Conservation (phyloP, 2,888 invertebrate species). For the Portevinia maculata region DNA sequence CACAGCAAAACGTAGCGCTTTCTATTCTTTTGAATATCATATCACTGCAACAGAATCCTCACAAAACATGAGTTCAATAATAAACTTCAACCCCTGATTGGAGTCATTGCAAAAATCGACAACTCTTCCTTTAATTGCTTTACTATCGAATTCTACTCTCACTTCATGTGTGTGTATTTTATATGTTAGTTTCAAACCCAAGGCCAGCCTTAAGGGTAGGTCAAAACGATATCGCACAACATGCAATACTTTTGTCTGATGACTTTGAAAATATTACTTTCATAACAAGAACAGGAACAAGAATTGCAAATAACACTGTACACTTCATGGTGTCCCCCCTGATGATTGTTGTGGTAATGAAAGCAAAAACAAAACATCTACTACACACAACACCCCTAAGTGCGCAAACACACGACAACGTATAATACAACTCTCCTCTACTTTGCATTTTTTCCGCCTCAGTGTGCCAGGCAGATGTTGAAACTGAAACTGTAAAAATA, state of each 20-base stretch:
- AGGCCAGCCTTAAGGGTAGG: conserved; percentile 68
- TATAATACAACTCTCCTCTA: conserved; percentile 47
- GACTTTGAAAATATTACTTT: conserved; percentile 54
- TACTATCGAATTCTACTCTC: conserved; percentile 39
- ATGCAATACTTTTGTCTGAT: conserved; percentile 53
- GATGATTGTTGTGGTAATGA: conserved; percentile 10
- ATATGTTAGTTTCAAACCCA: conserved; percentile 50
- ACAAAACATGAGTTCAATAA: conserved; percentile 20
- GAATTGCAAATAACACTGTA: conserved; percentile 14
- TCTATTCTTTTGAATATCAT: conserved; percentile 41
- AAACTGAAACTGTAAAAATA: conserved; percentile 51
- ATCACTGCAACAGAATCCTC: conserved; percentile 24
- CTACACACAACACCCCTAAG: conserved; percentile 51
- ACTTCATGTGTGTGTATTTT: conserved; percentile 9
- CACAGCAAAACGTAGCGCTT: conserved; percentile 7
- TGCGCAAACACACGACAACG: conserved; percentile 48
- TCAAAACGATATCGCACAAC: conserved; percentile 67
- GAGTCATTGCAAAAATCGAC: conserved; percentile 21
- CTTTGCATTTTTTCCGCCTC: conserved; percentile 63
- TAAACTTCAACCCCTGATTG: conserved; percentile 48
- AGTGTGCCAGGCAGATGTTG: conserved; percentile 71
- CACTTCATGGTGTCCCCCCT: conserved; percentile 30
- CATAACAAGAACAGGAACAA: conserved; percentile 18
- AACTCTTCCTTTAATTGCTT: conserved; percentile 64
- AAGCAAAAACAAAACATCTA: conserved; percentile 23